Percentiles rank a stretch among this genome's conserved stretches.
phyloP scores from a whole-genome alignment of 2,888 invertebrate species.

The Drosophila peninsularis region DNA sequence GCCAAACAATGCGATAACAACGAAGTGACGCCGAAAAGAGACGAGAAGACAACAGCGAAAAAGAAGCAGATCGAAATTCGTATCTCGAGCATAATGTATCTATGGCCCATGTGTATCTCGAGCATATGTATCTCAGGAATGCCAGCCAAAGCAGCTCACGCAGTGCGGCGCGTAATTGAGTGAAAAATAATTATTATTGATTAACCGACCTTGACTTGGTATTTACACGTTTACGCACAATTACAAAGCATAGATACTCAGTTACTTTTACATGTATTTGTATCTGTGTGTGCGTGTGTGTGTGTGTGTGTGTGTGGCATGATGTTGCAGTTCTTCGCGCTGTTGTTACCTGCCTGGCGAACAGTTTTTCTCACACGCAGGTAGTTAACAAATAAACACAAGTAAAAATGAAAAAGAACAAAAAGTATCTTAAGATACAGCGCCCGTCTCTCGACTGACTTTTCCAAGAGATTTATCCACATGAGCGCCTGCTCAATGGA shows the following conservation, averaged over 20 bases:
- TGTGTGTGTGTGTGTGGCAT: slow-evolving; percentile 36
- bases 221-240: slow-evolving; percentile 80
- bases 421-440: slow-evolving; percentile 65
- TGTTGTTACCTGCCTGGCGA: slow-evolving; percentile 35
- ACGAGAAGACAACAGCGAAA: slow-evolving; percentile 8
- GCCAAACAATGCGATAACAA: slow-evolving; percentile 62
- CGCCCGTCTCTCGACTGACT: slow-evolving; percentile 57
- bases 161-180: slow-evolving; percentile 70
- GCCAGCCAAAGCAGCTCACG: slow-evolving; percentile 32
- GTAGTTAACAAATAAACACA: slow-evolving; percentile 71
- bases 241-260: slow-evolving; percentile 55
- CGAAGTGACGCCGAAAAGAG: slow-evolving; percentile 31
- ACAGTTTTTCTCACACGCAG: slow-evolving; percentile 71
- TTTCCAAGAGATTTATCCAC: slow-evolving; percentile 66
- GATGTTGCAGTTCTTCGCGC: slow-evolving; percentile 36
- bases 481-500: slow-evolving; percentile 70
- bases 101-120: slow-evolving; percentile 3
- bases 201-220: slow-evolving; percentile 80
- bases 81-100: slow-evolving; percentile 13
- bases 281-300: slow-evolving; percentile 16
- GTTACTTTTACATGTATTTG: slow-evolving; percentile 21
- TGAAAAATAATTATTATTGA: slow-evolving; percentile 82
- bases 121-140: slow-evolving; percentile 40
- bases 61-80: slow-evolving; percentile 3
- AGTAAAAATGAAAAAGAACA: slow-evolving; percentile 36